Conservation (phyloP, 2,888 invertebrate species). For the Arenicola marina region DNA sequence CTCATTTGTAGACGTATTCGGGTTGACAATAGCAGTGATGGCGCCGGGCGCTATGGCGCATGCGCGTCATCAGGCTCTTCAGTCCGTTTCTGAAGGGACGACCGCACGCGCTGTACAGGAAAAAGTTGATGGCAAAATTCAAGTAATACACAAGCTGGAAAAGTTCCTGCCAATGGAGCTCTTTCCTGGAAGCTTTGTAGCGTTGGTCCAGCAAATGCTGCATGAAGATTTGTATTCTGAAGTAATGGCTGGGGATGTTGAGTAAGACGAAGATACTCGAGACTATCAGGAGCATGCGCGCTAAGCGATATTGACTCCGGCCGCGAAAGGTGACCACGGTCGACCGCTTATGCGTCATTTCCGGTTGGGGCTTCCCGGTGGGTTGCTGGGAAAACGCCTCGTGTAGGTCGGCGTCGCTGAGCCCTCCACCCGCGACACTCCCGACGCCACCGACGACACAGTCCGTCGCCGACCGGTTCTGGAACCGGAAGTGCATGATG, state of each 20-base stretch:
- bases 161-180: slow-evolving; percentile 18
- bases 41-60: too few species aligned
- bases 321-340: too few species aligned
- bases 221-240: slow-evolving; percentile 28
- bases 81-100: slow-evolving; percentile 26
- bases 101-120: slow-evolving; percentile 32
- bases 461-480: background rate
- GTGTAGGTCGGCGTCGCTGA: too few species aligned
- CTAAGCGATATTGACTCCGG: slow-evolving; percentile 23
- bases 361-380: too few species aligned
- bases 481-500: background rate
- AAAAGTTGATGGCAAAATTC: slow-evolving; percentile 34
- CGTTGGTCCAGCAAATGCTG: slow-evolving; percentile 4
- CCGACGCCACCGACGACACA: too few species aligned
- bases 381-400: too few species aligned
- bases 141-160: slow-evolving; percentile 29
- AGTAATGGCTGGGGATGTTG: slow-evolving; percentile 49
- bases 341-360: too few species aligned
- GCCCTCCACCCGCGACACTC: too few species aligned
- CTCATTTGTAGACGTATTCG: too few species aligned
- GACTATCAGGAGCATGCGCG: slow-evolving; percentile 44
- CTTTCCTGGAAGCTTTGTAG: background rate
- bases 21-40: too few species aligned
- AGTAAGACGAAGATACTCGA: slow-evolving; percentile 48
- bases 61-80: background rate